phyloP scores from a whole-genome alignment of 1,140 invertebrate genomes.

The Reticulitermes speratus region DNA sequence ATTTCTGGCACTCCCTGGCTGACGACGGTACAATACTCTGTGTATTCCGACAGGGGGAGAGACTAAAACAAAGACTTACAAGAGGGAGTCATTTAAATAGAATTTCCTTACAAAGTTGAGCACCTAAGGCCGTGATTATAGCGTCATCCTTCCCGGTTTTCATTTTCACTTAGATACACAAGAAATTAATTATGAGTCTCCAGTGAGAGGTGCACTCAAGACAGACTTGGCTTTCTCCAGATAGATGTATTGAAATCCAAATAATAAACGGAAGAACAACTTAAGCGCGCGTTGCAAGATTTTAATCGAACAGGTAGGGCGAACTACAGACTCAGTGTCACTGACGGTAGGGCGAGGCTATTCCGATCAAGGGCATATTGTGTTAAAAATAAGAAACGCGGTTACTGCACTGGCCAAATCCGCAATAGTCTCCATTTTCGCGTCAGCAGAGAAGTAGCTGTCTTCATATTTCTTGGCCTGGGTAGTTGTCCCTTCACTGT shows the following conservation, averaged over 20 bases:
- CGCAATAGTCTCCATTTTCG: no score
- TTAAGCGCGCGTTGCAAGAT: no score
- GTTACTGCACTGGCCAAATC: no score
- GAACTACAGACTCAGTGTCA: no score
- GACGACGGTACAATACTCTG: not conserved
- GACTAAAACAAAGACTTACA: not conserved
- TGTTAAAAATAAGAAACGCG: no score
- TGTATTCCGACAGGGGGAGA: not conserved
- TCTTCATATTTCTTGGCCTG: no score
- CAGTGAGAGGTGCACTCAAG: not conserved
- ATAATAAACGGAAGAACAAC: no score
- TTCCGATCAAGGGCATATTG: no score
- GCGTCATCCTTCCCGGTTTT: not conserved
- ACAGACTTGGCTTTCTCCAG: not conserved
- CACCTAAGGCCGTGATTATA: not conserved
- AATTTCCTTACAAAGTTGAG: not conserved
- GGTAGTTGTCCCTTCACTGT: no score
- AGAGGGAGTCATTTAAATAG: not conserved
- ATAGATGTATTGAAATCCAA: not conserved
- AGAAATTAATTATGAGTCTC: not conserved
- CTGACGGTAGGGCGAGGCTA: no score
- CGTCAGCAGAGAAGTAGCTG: no score
- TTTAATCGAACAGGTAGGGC: no score
- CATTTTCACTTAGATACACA: not conserved
- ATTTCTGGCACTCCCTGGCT: not conserved